A percentile compares a stretch with the other conserved stretches of the same genome.
These are phyloP conservation scores for Thymelicus sylvestris DNA, from an alignment of 2,888 invertebrate genomes.

Conservation along the genomic window DNA sequence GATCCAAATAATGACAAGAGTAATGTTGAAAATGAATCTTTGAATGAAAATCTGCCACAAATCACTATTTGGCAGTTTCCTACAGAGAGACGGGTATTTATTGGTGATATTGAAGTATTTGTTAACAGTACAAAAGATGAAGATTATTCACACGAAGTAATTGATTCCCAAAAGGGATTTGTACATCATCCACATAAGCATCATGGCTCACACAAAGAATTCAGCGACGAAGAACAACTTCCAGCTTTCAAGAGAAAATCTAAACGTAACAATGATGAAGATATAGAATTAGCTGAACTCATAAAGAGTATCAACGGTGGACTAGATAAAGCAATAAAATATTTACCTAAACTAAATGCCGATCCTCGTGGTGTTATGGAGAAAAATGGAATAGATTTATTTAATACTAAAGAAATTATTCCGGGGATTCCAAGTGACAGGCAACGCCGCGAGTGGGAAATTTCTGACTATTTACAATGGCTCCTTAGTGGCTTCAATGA, in stretches of 20 bases:
- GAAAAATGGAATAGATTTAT: neutral
- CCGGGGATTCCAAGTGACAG: no score
- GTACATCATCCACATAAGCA: neutral
- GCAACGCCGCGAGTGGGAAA: neutral
- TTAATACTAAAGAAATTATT: no score
- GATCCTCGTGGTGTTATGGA: neutral
- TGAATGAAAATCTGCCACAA: neutral
- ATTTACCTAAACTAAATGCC: no score
- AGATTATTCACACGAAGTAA: neutral
- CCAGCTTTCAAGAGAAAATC: neutral
- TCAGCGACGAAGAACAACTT: neutral
- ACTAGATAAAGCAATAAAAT: no score
- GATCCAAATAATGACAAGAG: neutral
- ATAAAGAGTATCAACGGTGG: neutral
- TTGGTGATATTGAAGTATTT: conserved; percentile 19
- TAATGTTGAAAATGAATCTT: neutral
- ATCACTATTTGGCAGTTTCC: conserved; percentile 23
- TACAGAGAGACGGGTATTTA: conserved; percentile 15
- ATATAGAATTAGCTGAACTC: neutral
- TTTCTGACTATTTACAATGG: conserved; percentile 1
- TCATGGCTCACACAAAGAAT: neutral
- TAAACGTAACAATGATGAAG: neutral
- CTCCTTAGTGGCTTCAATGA: neutral
- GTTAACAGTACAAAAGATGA: neutral
- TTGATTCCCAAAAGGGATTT: neutral